Conservation (phyloP, 2,888 invertebrate genomes). For the Sinhomidia bicolor region DNA sequence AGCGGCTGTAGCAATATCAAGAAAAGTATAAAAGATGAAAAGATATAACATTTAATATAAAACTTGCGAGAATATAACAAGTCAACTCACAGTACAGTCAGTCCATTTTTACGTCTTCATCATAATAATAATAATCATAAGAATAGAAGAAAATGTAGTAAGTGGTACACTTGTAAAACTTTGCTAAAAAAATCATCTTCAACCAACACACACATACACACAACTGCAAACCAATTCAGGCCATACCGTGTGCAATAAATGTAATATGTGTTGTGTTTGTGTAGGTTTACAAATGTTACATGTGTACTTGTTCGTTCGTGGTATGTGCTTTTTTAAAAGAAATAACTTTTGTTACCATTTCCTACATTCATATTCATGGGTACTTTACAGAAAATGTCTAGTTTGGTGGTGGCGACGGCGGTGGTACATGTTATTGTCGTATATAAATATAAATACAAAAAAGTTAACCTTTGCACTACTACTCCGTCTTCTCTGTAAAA, state of each 20-base stretch:
- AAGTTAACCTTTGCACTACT: conserved; percentile 39
- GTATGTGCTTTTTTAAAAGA: background rate
- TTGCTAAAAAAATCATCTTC: background rate
- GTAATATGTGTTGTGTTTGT: too few relatives aligned
- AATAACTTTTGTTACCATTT: conserved; percentile 19
- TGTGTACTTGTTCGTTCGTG: too few relatives aligned
- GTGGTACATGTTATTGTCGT: too few relatives aligned
- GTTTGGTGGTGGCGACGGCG: too few relatives aligned
- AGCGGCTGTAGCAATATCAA: too few relatives aligned
- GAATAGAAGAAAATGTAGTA: too few relatives aligned
- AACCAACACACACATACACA: background rate
- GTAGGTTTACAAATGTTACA: too few relatives aligned
- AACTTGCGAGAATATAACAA: too few relatives aligned
- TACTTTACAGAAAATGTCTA: background rate
- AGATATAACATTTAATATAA: too few relatives aligned
- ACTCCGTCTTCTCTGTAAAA: too few relatives aligned
- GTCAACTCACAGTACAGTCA: background rate
- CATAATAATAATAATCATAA: background rate
- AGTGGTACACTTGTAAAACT: background rate
- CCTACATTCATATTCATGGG: conserved; percentile 45
- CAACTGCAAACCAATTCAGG: background rate
- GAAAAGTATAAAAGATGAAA: too few relatives aligned
- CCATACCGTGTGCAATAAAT: too few relatives aligned
- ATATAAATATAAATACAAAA: conserved; percentile 44
- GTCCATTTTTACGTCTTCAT: conserved; percentile 3